phyloP scores from a whole-genome alignment of 2,113 vertebrate species.

The Tragelaphus strepsiceros region DNA sequence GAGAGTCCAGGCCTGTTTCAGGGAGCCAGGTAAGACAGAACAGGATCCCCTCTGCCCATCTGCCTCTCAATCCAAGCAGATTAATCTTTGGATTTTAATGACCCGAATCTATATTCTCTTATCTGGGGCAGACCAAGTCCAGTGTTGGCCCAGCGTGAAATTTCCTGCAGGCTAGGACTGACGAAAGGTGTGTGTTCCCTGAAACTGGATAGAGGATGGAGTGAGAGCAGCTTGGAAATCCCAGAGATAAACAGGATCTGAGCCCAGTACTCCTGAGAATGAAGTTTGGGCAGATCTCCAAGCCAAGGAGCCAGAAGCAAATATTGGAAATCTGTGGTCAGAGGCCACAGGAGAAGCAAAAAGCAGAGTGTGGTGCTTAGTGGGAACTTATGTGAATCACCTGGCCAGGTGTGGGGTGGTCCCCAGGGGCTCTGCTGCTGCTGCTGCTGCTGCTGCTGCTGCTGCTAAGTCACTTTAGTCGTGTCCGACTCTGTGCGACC shows the following conservation, averaged over 20 bases:
- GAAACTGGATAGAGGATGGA: not conserved
- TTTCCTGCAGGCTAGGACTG: not conserved
- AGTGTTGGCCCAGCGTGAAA: not conserved
- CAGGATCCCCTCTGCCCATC: not conserved
- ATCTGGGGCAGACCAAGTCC: too few relatives aligned
- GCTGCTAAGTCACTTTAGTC: too few relatives aligned
- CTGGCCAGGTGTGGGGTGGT: not conserved
- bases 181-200: not conserved
- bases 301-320: not conserved
- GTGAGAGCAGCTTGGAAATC: not conserved
- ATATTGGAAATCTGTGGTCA: not conserved
- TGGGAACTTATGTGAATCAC: not conserved
- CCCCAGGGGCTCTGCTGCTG: not conserved
- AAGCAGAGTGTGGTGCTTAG: not conserved
- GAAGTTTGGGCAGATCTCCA: not conserved
- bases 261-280: not conserved
- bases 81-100: not conserved
- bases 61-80: not conserved
- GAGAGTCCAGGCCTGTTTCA: not conserved
- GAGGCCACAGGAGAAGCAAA: not conserved
- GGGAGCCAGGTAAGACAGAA: not conserved
- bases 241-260: not conserved
- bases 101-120: not conserved
- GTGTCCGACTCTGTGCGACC: too few relatives aligned
- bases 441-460: too few relatives aligned